phyloP scores from a whole-genome alignment of 1,140 invertebrate genomes.

The Ganaspis sp. region DNA sequence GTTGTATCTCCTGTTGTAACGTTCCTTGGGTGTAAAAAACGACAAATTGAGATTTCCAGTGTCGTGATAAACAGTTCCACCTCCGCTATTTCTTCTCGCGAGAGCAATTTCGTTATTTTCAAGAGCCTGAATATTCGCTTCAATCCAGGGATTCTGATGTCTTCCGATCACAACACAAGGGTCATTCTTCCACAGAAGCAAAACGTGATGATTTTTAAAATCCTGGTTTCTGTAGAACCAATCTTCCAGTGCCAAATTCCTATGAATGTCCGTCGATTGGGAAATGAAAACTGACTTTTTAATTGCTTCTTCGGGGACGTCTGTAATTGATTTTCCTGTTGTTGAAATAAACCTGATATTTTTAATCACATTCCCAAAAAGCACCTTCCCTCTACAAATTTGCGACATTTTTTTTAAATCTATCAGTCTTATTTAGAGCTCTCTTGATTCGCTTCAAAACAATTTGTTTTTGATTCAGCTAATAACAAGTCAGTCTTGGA shows the following conservation, averaged over 20 bases:
- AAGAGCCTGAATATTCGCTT: conserved; percentile 85
- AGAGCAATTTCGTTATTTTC: conserved; percentile 82
- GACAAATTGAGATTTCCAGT: conserved; percentile 94
- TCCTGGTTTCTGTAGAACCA: conserved; percentile 94
- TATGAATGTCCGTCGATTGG: conserved; percentile 91
- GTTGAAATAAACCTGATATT: conserved; percentile 32
- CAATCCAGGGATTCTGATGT: conserved; percentile 97
- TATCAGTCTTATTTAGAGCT: conserved; percentile 37
- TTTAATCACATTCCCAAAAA: background rate
- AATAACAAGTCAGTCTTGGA: conserved; percentile 41
- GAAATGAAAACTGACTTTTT: conserved; percentile 94
- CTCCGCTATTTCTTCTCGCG: conserved; percentile 95
- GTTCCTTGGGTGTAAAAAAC: conserved; percentile 88
- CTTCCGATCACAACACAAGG: conserved; percentile 96
- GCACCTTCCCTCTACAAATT: conserved; percentile 43
- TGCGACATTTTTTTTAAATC: conserved; percentile 58
- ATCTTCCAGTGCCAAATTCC: conserved; percentile 95
- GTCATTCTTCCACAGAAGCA: conserved; percentile 94
- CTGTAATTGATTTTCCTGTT: conserved; percentile 38
- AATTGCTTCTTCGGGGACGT: conserved; percentile 74
- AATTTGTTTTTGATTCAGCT: conserved; percentile 25
- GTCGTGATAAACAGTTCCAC: conserved; percentile 98
- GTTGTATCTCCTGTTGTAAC: conserved; percentile 90
- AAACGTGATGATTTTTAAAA: conserved; percentile 87
- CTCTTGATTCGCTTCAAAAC: conserved; percentile 38